These are phyloP conservation scores for Poeciliopsis retropinna DNA, from an alignment of 2,113 vertebrate genomes.

Conservation along the genomic window DNA sequence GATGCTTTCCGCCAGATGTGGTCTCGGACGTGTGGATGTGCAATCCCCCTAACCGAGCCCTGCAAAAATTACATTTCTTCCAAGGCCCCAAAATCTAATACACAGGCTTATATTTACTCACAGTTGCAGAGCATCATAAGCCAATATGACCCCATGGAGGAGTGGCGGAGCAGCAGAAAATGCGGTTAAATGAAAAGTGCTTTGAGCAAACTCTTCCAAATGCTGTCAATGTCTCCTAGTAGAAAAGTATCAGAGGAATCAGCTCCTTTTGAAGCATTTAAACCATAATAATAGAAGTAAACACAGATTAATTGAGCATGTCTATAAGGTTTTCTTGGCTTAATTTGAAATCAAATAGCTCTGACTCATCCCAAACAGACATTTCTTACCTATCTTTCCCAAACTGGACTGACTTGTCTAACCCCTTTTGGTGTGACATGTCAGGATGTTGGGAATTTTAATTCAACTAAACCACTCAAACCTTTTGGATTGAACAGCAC, in stretches of 20 bases:
- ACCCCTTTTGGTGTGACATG: slow-evolving; percentile 7
- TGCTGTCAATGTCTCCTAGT: slow-evolving; percentile 36
- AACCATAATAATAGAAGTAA: slow-evolving; percentile 13
- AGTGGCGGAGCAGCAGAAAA: slow-evolving; percentile 53
- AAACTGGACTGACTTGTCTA: slow-evolving; percentile 5
- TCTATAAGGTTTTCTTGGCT: slow-evolving; percentile 10
- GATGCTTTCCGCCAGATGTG: slow-evolving; percentile 70
- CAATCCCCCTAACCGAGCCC: slow-evolving; percentile 63
- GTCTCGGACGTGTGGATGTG: slow-evolving; percentile 66
- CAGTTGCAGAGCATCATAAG: slow-evolving; percentile 69
- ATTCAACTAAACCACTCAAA: slow-evolving; percentile 39
- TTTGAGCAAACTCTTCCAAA: slow-evolving; percentile 67
- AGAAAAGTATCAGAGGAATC: neutral
- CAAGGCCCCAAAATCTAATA: slow-evolving; percentile 72
- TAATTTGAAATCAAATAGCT: slow-evolving; percentile 25
- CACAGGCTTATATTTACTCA: slow-evolving; percentile 76
- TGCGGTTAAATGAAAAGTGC: slow-evolving; percentile 70
- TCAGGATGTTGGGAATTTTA: slow-evolving; percentile 15
- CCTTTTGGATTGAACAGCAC: slow-evolving; percentile 17
- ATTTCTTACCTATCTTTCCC: neutral
- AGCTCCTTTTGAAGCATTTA: neutral
- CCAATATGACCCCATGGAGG: slow-evolving; percentile 70
- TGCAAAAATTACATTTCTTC: slow-evolving; percentile 77
- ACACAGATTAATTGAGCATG: slow-evolving; percentile 7
- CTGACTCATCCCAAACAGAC: neutral